A percentile compares a stretch with the other conserved stretches of the same genome.
Conservation (phyloP, 2,113 vertebrate species). For the Sceloporus undulatus region DNA sequence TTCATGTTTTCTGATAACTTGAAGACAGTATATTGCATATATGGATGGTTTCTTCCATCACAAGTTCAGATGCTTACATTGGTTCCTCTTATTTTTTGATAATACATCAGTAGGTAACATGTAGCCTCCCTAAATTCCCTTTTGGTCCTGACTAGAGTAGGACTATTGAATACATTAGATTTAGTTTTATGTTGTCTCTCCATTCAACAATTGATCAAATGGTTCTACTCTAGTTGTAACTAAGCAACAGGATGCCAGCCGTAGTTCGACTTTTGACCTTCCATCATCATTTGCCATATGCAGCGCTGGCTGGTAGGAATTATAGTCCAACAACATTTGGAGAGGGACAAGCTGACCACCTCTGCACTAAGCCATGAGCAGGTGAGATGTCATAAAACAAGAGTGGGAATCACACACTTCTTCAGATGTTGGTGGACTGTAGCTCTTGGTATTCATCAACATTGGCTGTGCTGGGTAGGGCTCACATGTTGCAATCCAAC, state of each 20-base stretch:
- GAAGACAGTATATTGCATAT: neutral
- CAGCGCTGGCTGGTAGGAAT: too few relatives aligned
- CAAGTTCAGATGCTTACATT: neutral
- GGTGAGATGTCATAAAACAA: neutral
- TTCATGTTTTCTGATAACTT: neutral
- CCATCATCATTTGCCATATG: neutral
- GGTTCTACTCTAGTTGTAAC: too few relatives aligned
- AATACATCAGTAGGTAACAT: neutral
- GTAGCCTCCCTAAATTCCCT: neutral
- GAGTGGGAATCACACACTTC: too few relatives aligned
- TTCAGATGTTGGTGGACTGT: too few relatives aligned
- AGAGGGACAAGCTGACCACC: neutral
- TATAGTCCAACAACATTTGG: too few relatives aligned
- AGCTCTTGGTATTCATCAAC: too few relatives aligned
- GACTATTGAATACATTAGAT: neutral
- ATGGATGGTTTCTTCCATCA: neutral
- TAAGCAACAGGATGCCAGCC: too few relatives aligned
- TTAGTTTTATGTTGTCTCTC: too few relatives aligned
- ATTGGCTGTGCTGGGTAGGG: too few relatives aligned
- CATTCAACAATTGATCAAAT: too few relatives aligned
- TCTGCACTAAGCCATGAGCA: neutral
- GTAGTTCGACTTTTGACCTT: neutral
- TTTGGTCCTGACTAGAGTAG: neutral
- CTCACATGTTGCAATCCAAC: neutral
- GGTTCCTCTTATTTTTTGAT: neutral